phyloP scores from a whole-genome alignment of 2,888 invertebrate species.

The Eustalomyia histrio region DNA sequence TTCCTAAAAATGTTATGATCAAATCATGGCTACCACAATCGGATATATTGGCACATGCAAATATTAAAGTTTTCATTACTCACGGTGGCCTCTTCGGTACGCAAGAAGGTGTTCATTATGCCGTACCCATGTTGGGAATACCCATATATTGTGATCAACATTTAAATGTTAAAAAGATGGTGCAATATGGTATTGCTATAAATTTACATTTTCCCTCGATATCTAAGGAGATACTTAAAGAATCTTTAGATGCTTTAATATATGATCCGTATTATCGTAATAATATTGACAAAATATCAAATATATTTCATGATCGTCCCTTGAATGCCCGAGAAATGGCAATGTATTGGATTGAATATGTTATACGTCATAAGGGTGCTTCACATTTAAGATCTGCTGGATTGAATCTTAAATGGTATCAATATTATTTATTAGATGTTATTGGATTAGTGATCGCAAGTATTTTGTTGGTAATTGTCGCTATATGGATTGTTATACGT shows the following conservation, averaged over 20 bases:
- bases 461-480: conserved; percentile 17
- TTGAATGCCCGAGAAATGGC: conserved; percentile 75
- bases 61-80: conserved; percentile 79
- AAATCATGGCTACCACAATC: conserved; percentile 81
- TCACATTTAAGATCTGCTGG: conserved; percentile 77
- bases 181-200: conserved; percentile 76
- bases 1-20: conserved; percentile 79
- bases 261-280: conserved; percentile 76
- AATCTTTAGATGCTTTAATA: conserved; percentile 76
- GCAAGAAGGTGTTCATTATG: conserved; percentile 79
- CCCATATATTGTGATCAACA: conserved; percentile 80
- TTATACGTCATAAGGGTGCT: conserved; percentile 78
- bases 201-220: conserved; percentile 75
- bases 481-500: background rate
- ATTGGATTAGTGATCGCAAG: conserved; percentile 67
- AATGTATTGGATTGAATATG: conserved; percentile 80
- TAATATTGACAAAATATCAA: conserved; percentile 74
- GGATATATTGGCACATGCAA: conserved; percentile 80
- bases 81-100: conserved; percentile 80
- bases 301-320: conserved; percentile 78
- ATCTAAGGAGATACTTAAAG: conserved; percentile 70
- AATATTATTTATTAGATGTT: conserved; percentile 78
- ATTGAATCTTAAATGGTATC: conserved; percentile 76
- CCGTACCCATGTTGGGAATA: conserved; percentile 79
- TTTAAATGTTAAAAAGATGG: conserved; percentile 77